These are phyloP conservation scores for Theristus sp. DNA, from an alignment of 2,888 invertebrate genomes.

Conservation along the genomic window DNA sequence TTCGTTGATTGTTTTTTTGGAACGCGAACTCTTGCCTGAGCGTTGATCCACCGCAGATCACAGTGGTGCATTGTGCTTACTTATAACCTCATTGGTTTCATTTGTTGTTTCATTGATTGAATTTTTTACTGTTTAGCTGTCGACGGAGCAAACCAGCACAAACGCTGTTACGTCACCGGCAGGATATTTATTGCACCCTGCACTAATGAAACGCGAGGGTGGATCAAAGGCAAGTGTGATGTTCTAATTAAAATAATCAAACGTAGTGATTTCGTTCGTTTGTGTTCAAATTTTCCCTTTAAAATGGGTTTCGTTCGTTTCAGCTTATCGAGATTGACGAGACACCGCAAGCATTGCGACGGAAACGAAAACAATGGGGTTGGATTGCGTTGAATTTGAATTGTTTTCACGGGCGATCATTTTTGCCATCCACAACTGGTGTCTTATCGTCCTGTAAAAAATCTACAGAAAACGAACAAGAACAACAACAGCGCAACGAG, in stretches of 20 bases:
- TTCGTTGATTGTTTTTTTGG: background rate
- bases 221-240: background rate
- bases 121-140: too few species aligned
- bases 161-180: background rate
- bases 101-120: too few species aligned
- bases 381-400: too few species aligned
- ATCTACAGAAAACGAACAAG: too few species aligned
- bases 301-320: too few species aligned
- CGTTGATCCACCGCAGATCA: too few species aligned
- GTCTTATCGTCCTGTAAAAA: too few species aligned
- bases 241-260: background rate
- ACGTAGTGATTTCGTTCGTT: background rate
- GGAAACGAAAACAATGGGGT: background rate
- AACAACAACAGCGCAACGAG: background rate
- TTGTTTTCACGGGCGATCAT: too few species aligned
- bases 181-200: background rate
- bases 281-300: background rate
- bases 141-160: too few species aligned
- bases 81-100: too few species aligned
- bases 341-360: background rate
- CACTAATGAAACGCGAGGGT: background rate
- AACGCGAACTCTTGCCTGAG: background rate
- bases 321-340: constrained; percentile 1
- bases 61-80: too few species aligned
- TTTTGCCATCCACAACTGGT: too few species aligned